These are phyloP conservation scores for Eulemur mongoz DNA, from an alignment of 2,797 vertebrate genomes.

Conservation along the genomic window DNA sequence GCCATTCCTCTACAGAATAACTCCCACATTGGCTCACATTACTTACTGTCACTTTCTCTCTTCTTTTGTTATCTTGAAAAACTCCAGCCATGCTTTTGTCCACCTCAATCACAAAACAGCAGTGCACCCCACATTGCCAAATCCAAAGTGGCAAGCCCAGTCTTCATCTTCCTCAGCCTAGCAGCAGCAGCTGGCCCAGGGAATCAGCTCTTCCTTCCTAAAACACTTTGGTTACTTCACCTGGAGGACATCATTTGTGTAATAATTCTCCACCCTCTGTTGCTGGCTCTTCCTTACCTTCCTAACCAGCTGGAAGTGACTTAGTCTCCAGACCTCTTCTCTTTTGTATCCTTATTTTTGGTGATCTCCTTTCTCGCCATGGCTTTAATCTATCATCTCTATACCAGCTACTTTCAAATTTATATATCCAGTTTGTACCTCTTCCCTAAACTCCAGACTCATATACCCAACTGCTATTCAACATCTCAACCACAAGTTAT, in stretches of 20 bases:
- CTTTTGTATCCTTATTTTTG: neutral
- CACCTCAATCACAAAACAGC: neutral
- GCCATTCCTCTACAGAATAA: neutral
- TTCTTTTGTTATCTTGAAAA: neutral
- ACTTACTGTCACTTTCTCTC: neutral
- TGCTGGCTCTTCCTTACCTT: neutral
- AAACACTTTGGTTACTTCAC: neutral
- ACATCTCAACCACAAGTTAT: neutral
- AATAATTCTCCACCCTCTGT: neutral
- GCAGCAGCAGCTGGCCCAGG: neutral
- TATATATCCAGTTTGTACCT: neutral
- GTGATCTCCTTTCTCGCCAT: neutral
- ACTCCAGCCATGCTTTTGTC: neutral
- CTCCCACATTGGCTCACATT: neutral
- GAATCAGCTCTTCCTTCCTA: neutral
- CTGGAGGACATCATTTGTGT: neutral
- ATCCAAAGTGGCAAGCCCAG: neutral
- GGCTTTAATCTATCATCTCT: neutral
- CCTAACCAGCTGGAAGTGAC: neutral
- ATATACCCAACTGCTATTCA: neutral
- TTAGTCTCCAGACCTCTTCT: neutral
- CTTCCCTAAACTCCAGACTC: neutral
- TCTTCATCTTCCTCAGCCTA: neutral
- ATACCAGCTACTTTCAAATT: neutral
- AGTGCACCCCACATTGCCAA: neutral